Evolutionary conservation across 2,113 vertebrate genomes (phyloP), one percentile per base, ranked within the genome.

Genomic region (Garra rufa): DNA sequence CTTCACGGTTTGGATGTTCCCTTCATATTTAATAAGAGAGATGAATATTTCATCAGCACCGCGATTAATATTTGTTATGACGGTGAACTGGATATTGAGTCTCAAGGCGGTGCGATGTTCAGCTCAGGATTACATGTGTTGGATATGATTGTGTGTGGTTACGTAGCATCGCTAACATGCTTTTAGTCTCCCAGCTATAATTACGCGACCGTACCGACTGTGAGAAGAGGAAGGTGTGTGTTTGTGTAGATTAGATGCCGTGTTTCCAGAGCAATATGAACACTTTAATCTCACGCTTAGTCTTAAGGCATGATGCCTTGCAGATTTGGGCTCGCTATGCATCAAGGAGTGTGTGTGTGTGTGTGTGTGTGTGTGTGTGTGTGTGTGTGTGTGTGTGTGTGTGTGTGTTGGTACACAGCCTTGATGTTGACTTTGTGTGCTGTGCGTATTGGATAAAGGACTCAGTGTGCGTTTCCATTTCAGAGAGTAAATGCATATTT

Each of bases 371-470:
- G n/a, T n/a, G n/a, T n/a, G n/a, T n/a, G n/a, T n/a, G n/a, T n/a
- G n/a, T n/a, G n/a, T n/a, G n/a, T n/a, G n/a, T n/a, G n/a, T n/a
- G n/a, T n/a, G 52, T 69, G 46, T 80, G 46, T 85, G 70, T 50
- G 78, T 14, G 70, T 75, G 34, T 71, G 81, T 75, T 28, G 34
- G 52, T 30, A 43, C 9, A 9, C 55, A 78, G 38, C 55, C 55
- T 79, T 79, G 55, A 78, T 78, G 55, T 78, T 78, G 55, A 79
- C 55, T 79, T 28, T 78, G 21, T 78, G 50, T 41, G 50, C 34
- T 59, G 50, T 41, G 55, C 44, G 76, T 15, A 19, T 44, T 61
- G 17, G 38, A 79, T 43, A 61, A 63, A 79, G 24, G 76, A 44
- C 38, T 52, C 76, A 61, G 55, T 24, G 76, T 63, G 38, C 14